Percentiles rank a stretch among this genome's conserved stretches.
Evolutionary conservation across 2,797 vertebrate species (phyloP).

Genomic region (Tragelaphus eurycerus): DNA sequence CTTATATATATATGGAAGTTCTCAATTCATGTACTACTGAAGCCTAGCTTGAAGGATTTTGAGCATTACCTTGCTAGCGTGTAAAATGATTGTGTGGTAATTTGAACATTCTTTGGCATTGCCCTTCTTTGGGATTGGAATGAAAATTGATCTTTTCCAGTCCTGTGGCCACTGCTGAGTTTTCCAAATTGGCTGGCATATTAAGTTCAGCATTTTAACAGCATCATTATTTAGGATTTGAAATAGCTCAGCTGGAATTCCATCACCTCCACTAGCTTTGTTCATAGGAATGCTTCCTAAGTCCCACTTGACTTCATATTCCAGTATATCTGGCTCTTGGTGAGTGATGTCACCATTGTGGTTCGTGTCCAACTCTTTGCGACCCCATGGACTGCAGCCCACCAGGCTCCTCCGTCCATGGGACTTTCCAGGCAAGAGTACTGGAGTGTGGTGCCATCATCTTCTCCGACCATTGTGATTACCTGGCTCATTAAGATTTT

Average conservation of each 20-base stretch:
- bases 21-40: not conserved
- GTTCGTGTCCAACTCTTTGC: too few species aligned
- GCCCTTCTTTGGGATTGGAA: not conserved
- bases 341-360: not conserved
- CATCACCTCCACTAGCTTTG: not conserved
- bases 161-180: not conserved
- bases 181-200: not conserved
- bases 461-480: not conserved
- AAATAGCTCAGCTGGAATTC: not conserved
- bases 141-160: not conserved
- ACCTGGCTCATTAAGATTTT: not conserved
- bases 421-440: too few species aligned
- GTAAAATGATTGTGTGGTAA: not conserved
- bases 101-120: not conserved
- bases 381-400: too few species aligned
- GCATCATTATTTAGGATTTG: not conserved
- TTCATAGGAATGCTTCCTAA: not conserved
- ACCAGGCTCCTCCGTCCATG: too few species aligned
- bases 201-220: not conserved
- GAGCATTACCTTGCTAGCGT: not conserved
- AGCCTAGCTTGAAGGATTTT: not conserved
- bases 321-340: not conserved
- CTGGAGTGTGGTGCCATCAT: too few species aligned
- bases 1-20: not conserved
- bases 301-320: not conserved